Percentiles rank a stretch among this genome's conserved stretches.
Conservation (phyloP, 2,888 invertebrate genomes). For the Acrocera orbiculus region DNA sequence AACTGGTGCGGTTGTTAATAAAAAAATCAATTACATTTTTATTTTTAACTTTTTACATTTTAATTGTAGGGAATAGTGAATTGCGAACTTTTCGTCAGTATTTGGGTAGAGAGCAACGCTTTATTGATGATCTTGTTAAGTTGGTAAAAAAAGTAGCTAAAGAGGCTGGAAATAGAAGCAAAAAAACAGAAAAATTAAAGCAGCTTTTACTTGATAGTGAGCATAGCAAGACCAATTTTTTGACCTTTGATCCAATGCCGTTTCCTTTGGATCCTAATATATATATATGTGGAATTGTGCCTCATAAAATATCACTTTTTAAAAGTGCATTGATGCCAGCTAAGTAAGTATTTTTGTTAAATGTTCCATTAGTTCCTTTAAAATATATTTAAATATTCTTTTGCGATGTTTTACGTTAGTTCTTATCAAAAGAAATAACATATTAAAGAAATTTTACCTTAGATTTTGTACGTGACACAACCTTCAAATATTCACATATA, state of each 20-base stretch:
- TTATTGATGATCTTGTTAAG: slow-evolving; percentile 78
- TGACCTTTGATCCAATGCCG: slow-evolving; percentile 79
- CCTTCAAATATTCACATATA: neutral
- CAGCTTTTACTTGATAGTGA: slow-evolving; percentile 65
- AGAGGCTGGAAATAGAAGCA: slow-evolving; percentile 80
- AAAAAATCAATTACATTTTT: too few relatives aligned
- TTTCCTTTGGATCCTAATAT: slow-evolving; percentile 89
- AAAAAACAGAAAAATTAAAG: slow-evolving; percentile 81
- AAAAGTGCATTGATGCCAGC: slow-evolving; percentile 96
- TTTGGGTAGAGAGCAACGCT: slow-evolving; percentile 70
- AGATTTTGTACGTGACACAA: neutral
- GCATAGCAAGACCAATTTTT: slow-evolving; percentile 69
- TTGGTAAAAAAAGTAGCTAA: slow-evolving; percentile 75
- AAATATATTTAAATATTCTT: too few relatives aligned
- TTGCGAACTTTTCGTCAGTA: slow-evolving; percentile 59
- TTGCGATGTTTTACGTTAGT: too few relatives aligned
- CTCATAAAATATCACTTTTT: slow-evolving; percentile 81
- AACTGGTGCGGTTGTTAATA: slow-evolving; percentile 34
- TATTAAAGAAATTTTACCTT: neutral
- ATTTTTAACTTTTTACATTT: slow-evolving; percentile 1
- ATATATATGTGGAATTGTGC: slow-evolving; percentile 69
- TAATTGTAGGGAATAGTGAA: slow-evolving; percentile 38
- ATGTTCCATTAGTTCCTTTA: neutral
- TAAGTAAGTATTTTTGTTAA: slow-evolving; percentile 25
- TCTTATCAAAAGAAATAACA: too few relatives aligned